Evolutionary conservation across 2,113 vertebrate genomes (phyloP).

Genomic region (Barbus barbus): DNA sequence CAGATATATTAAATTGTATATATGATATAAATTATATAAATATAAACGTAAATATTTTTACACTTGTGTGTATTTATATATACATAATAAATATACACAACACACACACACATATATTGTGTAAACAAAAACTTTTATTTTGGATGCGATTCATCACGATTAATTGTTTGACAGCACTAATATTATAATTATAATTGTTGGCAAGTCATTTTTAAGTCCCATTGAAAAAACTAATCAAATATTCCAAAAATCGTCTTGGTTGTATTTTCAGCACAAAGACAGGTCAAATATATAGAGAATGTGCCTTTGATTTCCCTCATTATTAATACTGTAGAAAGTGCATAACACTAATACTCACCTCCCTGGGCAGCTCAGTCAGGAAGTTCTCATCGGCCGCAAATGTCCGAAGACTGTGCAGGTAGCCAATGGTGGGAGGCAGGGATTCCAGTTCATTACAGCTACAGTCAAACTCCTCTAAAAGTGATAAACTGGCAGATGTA

Average conservation of each 20-base stretch:
- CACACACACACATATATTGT: no score
- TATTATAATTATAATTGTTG: no score
- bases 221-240: not conserved
- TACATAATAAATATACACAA: no score
- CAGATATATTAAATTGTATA: no score
- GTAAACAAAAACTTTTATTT: no score
- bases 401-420: conserved; percentile 91
- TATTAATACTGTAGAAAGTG: not conserved
- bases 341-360: conserved; percentile 75
- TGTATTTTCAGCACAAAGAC: not conserved
- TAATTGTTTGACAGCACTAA: no score
- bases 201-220: not conserved
- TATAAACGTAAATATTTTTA: no score
- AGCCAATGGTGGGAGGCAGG: conserved; percentile 91
- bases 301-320: not conserved
- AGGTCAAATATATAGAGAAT: not conserved
- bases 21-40: no score
- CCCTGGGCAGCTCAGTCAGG: conserved; percentile 90
- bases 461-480: conserved; percentile 97
- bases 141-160: no score
- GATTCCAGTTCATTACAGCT: conserved; percentile 98
- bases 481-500: conserved; percentile 83
- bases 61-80: no score
- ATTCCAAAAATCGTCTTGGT: not conserved
- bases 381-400: conserved; percentile 97